Evolutionary conservation across 2,797 vertebrate species (phyloP), one percentile per base, ranked within the genome.

Genomic region (Enteromius fasciolatus): DNA sequence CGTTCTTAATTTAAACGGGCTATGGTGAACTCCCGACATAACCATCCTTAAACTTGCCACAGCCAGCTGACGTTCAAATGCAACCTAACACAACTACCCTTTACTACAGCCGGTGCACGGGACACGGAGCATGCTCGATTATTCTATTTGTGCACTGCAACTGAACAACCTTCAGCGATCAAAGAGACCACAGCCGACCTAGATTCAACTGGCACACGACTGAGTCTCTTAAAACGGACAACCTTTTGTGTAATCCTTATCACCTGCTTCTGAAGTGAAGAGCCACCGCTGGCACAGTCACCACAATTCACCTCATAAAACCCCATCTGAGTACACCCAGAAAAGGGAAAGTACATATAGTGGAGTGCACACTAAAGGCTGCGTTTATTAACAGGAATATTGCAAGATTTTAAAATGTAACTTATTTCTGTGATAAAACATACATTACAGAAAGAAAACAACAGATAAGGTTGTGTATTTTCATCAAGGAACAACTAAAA

Each of bases 1-100:
- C 9, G 88, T 66, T 85, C 90, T 91, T 90, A 91, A 89, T 93
- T 90, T 92, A 93, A 93, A 87, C 85, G 82, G 86, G 87, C 88
- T 72, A 54, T 54, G 78, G 76, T 31, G 67, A 10, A 85, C 81
- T 70, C 85, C 88, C 90, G 86, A 88, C 89, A 87, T 44, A 44
- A 31, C 68, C 68, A 15, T 36, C 44, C n/a, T 25, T 9, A 46
- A 57, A 33, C 52, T 10, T 23, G 23, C 48, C 36, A 59, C 41
- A 52, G 33, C 25, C 18, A 78, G 82, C 44, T 70, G 75, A 61
- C 57, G 67, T 20, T 66, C 41, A 77, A 61, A 52, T n/a, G 12
- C 10, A 50, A 67, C 52, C 72, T 70, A 63, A 75, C 41, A 76
- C 79, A 46, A 76, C 36, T 63, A 25, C 28, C 78, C 31, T 50